Evolutionary conservation across 1,140 invertebrate genomes (phyloP).

Genomic region (Drosophila micromelanica): DNA sequence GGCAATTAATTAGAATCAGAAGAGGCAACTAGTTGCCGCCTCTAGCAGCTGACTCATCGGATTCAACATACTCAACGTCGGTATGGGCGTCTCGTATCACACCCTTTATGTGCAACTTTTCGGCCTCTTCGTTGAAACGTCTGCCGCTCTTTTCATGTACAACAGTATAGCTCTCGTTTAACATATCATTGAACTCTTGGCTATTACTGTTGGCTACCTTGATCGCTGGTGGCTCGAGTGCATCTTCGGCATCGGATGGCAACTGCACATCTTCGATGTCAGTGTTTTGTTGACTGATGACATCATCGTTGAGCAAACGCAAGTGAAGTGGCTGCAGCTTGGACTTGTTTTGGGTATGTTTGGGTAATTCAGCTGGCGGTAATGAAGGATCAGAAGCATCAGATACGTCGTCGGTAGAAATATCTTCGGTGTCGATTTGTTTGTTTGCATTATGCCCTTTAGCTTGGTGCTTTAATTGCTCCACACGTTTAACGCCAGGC

Average conservation of each 20-base stretch:
- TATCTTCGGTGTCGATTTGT: constrained; percentile 67
- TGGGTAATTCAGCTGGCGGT: constrained; percentile 20
- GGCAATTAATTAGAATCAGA: constrained; percentile 19
- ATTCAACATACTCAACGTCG: constrained; percentile 86
- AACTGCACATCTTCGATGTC: constrained; percentile 86
- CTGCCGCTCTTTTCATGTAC: constrained; percentile 84
- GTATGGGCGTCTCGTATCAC: constrained; percentile 82
- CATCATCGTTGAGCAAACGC: constrained; percentile 58
- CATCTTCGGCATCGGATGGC: constrained; percentile 85
- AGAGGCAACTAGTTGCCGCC: constrained; percentile 67
- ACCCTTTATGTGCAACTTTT: constrained; percentile 85
- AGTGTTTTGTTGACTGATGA: constrained; percentile 78
- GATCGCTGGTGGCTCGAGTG: constrained; percentile 45
- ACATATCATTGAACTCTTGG: constrained; percentile 76
- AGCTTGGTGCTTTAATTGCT: constrained; percentile 59
- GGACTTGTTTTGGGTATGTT: constrained; percentile 27
- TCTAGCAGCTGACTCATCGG: constrained; percentile 74
- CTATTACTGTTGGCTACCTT: constrained; percentile 55
- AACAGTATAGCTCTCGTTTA: constrained; percentile 84
- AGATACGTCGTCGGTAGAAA: constrained; percentile 70
- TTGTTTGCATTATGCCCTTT: constrained; percentile 39
- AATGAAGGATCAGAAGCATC: constrained; percentile 51
- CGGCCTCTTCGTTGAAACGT: constrained; percentile 84
- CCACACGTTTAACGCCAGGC: constrained; percentile 58
- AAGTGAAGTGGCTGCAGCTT: constrained; percentile 55